Percentiles rank a stretch among this genome's conserved stretches.
These are phyloP conservation scores for Drosophila carrolli DNA, from an alignment of 1,140 invertebrate species.

Conservation along the genomic window DNA sequence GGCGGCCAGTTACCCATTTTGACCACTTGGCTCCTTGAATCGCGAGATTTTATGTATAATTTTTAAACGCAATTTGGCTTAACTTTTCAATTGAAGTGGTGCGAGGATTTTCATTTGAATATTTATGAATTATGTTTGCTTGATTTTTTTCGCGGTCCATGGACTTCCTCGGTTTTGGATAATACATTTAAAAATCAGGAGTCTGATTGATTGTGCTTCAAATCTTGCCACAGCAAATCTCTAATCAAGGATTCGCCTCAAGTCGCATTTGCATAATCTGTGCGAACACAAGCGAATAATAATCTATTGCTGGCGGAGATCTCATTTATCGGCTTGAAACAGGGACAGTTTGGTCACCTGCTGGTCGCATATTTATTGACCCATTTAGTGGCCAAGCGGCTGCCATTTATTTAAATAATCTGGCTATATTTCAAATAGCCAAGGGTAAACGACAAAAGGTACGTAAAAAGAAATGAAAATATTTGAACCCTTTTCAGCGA, in stretches of 20 bases:
- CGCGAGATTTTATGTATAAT: slow-evolving; percentile 59
- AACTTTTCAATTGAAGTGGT: slow-evolving; percentile 28
- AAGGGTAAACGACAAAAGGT: slow-evolving; percentile 20
- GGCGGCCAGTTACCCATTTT: slow-evolving; percentile 31
- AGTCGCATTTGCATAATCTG: slow-evolving; percentile 37
- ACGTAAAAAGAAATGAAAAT: slow-evolving; percentile 32
- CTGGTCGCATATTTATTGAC: slow-evolving; percentile 14
- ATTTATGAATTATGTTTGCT: slow-evolving; percentile 64
- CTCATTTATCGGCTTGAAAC: slow-evolving; percentile 21
- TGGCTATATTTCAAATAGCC: slow-evolving; percentile 69
- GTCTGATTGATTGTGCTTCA: slow-evolving; percentile 15
- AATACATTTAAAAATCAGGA: slow-evolving; percentile 27
- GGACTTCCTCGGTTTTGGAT: not conserved
- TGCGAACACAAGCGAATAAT: slow-evolving; percentile 17
- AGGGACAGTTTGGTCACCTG: slow-evolving; percentile 5
- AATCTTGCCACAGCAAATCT: slow-evolving; percentile 16
- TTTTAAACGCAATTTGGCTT: slow-evolving; percentile 75
- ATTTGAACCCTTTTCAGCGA: slow-evolving; percentile 66
- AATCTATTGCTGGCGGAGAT: slow-evolving; percentile 24
- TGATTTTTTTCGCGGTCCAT: slow-evolving; percentile 5
- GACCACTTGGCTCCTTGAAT: slow-evolving; percentile 43
- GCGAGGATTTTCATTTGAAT: slow-evolving; percentile 74
- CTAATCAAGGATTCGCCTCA: slow-evolving; percentile 29
- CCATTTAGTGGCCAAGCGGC: slow-evolving; percentile 27
- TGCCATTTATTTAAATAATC: slow-evolving; percentile 74